Evolutionary conservation across 2,113 vertebrate species (phyloP).

Genomic region (Campylomormyrus numenius): DNA sequence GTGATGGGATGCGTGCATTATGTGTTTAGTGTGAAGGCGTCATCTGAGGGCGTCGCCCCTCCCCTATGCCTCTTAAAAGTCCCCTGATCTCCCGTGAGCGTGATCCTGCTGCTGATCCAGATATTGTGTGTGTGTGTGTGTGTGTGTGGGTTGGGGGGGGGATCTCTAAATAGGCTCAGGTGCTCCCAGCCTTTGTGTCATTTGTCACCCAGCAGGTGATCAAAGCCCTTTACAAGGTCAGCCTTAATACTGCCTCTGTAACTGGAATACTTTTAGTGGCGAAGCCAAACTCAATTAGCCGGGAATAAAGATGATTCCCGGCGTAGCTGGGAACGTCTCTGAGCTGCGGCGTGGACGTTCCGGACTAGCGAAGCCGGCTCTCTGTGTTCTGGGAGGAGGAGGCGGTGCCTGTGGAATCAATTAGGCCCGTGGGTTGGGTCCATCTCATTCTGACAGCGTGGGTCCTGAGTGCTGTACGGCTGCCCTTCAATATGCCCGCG

Average conservation of each 20-base stretch:
- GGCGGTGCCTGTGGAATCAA: slow-evolving; percentile 16
- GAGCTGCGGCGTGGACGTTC: not conserved
- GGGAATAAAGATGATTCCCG: not conserved
- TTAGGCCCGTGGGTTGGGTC: slow-evolving; percentile 16
- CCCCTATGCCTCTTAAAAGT: not conserved
- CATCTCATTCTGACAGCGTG: slow-evolving; percentile 37
- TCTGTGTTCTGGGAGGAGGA: not conserved
- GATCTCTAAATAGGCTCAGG: slow-evolving; percentile 20
- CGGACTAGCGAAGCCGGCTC: not conserved
- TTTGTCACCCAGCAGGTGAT: slow-evolving; percentile 30
- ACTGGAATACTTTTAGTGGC: slow-evolving; percentile 15
- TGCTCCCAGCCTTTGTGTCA: slow-evolving; percentile 29
- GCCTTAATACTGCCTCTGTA: slow-evolving; percentile 11
- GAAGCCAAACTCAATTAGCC: slow-evolving; percentile 15
- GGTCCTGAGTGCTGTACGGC: not conserved
- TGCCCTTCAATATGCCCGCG: not conserved
- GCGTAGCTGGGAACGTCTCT: not conserved
- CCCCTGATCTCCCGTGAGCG: not conserved
- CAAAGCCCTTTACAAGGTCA: slow-evolving; percentile 29
- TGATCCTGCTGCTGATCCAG: not conserved
- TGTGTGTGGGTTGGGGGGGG: not conserved
- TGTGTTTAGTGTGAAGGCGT: not conserved
- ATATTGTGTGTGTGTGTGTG: not conserved
- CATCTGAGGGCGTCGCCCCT: not conserved
- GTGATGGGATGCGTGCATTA: not conserved